phyloP scores from a whole-genome alignment of 2,797 vertebrate species.

The Cottoperca gobio region DNA sequence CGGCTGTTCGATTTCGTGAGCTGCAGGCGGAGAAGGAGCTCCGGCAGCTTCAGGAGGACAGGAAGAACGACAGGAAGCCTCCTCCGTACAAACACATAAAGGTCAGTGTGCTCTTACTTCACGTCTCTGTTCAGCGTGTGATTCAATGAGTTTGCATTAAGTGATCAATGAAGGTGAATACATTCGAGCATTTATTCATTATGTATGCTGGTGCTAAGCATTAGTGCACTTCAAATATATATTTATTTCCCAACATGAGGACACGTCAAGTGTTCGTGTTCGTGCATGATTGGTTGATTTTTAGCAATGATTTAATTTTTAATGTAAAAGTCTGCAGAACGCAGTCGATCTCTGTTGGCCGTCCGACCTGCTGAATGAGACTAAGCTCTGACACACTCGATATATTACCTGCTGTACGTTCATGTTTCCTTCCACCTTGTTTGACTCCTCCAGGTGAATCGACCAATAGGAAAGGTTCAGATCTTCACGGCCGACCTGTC shows the following conservation, averaged over 20 bases:
- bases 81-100: constrained; percentile 98
- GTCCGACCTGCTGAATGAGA: no score
- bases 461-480: constrained; percentile 95
- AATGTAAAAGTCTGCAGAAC: no score
- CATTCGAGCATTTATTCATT: not conserved
- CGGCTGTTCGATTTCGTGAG: constrained; percentile 94
- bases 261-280: no score
- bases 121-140: not conserved
- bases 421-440: not conserved
- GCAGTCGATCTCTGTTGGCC: no score
- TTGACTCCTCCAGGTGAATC: constrained; percentile 88
- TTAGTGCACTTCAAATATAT: no score
- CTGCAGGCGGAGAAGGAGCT: constrained; percentile 96
- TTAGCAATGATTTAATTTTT: no score
- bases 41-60: constrained; percentile 95
- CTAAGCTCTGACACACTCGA: not conserved
- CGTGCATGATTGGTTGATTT: no score
- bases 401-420: not conserved
- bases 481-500: constrained; percentile 96
- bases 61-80: constrained; percentile 95
- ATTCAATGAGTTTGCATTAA: no score
- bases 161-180: no score
- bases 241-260: no score
- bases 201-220: not conserved
- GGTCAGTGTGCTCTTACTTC: constrained; percentile 73